These are phyloP conservation scores for Apostichopus leukothele DNA, from an alignment of 53 echinoderm and acorn worm genomes.

Conservation along the genomic window DNA sequence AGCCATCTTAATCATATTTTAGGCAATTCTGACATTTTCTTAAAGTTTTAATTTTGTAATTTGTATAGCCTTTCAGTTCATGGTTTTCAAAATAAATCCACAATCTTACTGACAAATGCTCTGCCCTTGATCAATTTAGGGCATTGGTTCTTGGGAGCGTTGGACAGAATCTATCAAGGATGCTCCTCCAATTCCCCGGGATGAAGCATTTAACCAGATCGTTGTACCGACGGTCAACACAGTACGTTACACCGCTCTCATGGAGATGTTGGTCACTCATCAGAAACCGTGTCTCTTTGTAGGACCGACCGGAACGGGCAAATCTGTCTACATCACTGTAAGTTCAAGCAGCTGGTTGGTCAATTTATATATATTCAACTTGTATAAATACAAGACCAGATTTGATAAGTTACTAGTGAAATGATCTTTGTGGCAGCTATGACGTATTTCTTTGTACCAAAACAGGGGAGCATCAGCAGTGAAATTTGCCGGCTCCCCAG, in stretches of 20 bases:
- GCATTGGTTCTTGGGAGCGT: slow-evolving; percentile 81
- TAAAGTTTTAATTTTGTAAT: no score
- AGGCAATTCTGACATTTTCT: no score
- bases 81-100: no score
- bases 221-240: slow-evolving; percentile 95
- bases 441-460: no score
- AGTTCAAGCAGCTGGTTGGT: slow-evolving; percentile 27
- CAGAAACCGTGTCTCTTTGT: slow-evolving; percentile 97
- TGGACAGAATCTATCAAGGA: slow-evolving; percentile 93
- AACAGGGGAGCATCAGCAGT: no score
- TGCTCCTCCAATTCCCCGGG: slow-evolving; percentile 82
- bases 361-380: neutral
- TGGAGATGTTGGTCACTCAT: slow-evolving; percentile 87
- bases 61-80: no score
- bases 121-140: slow-evolving; percentile 47
- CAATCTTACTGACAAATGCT: no score
- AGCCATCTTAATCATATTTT: no score
- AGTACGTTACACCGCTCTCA: slow-evolving; percentile 86
- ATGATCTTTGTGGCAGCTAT: no score
- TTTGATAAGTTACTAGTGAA: neutral
- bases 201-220: slow-evolving; percentile 82
- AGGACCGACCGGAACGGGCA: slow-evolving; percentile 96
- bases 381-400: neutral
- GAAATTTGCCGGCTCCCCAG: no score
- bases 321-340: slow-evolving; percentile 94